Conservation (phyloP, 1,140 invertebrate species). For the Yoshiicerus persimilis region DNA sequence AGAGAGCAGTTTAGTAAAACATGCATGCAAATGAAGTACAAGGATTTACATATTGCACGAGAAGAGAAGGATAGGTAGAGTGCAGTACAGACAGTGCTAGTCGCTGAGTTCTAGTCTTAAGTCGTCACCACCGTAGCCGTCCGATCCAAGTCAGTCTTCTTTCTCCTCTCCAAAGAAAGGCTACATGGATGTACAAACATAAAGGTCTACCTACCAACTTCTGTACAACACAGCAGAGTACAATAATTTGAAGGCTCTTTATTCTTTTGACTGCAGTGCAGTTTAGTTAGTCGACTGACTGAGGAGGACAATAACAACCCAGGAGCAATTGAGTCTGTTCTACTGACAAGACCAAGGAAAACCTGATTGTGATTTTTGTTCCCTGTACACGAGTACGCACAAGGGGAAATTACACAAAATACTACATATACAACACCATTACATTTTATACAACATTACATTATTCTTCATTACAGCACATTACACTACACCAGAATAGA, state of each 20-base stretch:
- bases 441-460: constrained; percentile 12
- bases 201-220: background rate
- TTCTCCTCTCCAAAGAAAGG: background rate
- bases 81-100: background rate
- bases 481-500: background rate
- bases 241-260: background rate
- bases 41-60: constrained; percentile 10
- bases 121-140: background rate
- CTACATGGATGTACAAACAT: background rate
- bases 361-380: constrained; percentile 9
- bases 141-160: background rate
- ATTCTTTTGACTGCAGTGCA: constrained; percentile 22
- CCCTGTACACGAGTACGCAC: background rate
- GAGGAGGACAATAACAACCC: constrained; percentile 7
- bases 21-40: constrained; percentile 5
- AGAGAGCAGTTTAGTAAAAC: constrained; percentile 5
- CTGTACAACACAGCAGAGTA: background rate
- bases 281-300: background rate
- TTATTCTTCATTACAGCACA: background rate
- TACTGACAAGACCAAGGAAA: background rate
- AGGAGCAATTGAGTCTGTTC: constrained; percentile 2
- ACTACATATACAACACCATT: constrained; percentile 13
- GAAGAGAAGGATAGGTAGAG: background rate
- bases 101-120: background rate
- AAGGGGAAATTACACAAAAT: background rate